These are phyloP conservation scores for Rotaria socialis DNA, from an alignment of 2,888 invertebrate genomes.

Conservation along the genomic window DNA sequence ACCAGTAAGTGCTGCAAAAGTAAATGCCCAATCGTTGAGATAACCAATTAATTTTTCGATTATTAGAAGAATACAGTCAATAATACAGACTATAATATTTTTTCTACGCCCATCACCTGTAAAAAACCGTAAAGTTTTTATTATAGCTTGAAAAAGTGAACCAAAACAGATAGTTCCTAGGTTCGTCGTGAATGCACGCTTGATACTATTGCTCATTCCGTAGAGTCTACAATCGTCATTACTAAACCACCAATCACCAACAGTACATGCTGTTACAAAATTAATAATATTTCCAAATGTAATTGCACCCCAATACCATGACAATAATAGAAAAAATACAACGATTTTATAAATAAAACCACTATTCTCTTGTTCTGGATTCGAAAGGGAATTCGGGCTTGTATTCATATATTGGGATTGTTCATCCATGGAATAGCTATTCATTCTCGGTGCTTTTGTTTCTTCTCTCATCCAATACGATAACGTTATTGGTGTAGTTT, in stretches of 20 bases:
- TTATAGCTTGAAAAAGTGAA: neutral
- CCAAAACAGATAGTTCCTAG: neutral
- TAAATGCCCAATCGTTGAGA: conserved; percentile 1
- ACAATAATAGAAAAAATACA: neutral
- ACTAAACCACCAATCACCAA: neutral
- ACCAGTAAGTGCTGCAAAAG: neutral
- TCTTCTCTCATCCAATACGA: too few relatives aligned
- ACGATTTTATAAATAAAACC: neutral
- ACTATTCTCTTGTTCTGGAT: neutral
- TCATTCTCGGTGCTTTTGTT: too few relatives aligned
- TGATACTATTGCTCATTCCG: neutral
- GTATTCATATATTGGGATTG: too few relatives aligned
- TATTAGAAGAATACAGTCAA: neutral
- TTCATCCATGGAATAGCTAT: too few relatives aligned
- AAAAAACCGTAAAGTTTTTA: neutral
- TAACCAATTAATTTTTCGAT: neutral
- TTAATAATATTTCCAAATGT: neutral
- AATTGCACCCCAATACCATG: neutral
- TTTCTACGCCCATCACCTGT: neutral
- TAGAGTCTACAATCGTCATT: neutral
- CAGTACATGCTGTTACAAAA: neutral
- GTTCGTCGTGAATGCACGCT: neutral
- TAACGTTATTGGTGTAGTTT: too few relatives aligned
- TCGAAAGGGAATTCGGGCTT: neutral
- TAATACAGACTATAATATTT: neutral